phyloP scores from a whole-genome alignment of 2,888 invertebrate species.

The Eumerus sabulonum region DNA sequence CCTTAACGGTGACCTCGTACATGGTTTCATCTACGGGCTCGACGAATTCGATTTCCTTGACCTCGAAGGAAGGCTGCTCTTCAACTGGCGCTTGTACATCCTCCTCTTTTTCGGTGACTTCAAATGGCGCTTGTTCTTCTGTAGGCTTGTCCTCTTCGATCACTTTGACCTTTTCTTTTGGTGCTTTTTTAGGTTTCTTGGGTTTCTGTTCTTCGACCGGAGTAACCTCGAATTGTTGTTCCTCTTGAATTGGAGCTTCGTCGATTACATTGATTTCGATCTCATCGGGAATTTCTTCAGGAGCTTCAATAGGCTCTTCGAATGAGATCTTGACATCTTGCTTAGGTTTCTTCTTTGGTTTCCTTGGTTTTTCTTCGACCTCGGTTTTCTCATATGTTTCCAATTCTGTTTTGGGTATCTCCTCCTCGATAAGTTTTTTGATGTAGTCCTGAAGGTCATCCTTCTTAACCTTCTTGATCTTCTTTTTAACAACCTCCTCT shows the following conservation, averaged over 20 bases:
- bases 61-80: conserved; percentile 45
- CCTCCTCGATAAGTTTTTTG: conserved; percentile 73
- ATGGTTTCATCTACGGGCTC: conserved; percentile 28
- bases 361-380: conserved; percentile 72
- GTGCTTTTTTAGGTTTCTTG: conserved; percentile 55
- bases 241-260: conserved; percentile 65
- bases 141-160: conserved; percentile 78
- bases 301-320: conserved; percentile 69
- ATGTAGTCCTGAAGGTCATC: conserved; percentile 74
- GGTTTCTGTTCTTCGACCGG: conserved; percentile 51
- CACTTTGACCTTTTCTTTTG: conserved; percentile 44
- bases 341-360: conserved; percentile 69
- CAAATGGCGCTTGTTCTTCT: conserved; percentile 58
- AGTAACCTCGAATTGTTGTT: conserved; percentile 55
- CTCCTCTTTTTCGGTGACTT: conserved; percentile 71
- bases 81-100: conserved; percentile 35
- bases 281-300: conserved; percentile 45
- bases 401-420: conserved; percentile 73
- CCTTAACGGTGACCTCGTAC: conserved; percentile 39
- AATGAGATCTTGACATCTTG: conserved; percentile 70
- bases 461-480: conserved; percentile 73
- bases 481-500: conserved; percentile 70
- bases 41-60: conserved; percentile 33
- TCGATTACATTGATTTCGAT: conserved; percentile 67
- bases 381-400: conserved; percentile 75